Evolutionary conservation across 2,113 vertebrate genomes (phyloP), one percentile per base, ranked within the genome.

Genomic region (Chlorodrepanis virens): DNA sequence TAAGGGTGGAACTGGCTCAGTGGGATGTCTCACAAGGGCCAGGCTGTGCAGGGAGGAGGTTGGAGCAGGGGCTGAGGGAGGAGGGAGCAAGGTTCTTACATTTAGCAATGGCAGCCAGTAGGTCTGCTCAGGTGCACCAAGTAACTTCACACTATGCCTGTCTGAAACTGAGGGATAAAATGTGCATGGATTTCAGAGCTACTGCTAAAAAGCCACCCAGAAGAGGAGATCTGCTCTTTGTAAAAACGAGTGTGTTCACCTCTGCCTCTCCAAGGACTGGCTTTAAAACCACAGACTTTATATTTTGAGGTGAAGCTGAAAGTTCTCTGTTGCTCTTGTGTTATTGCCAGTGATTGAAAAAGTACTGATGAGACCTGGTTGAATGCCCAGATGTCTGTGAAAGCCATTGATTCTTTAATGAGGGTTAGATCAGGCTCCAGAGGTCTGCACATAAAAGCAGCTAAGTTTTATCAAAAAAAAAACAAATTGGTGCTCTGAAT

Each of bases 141-240:
- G 9, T 1, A 39, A 15, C 39, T 35, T 33, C 42, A 5, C 14
- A 3, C 31, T 6, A 2, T 9, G 21, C 29, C 57, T 4, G 0
- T 7, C n/a, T 18, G 25, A 74, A 89, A 17, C 6, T 19, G 4
- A 35, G 47, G 40, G 47, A 15, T 54, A 37, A 61, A 64, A 37
- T 33, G 11, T 4, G 1, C 14, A 0, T 5, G 47, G 31, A 22
- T 49, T 61, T 53, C 6, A 9, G 72, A 83, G 40, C 53, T 65
- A 10, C 50, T 74, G 39, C 28, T 71, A 4, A 72, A 89, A 68
- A 70, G 6, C 35, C 53, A 57, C 33, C 31, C 20, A 6, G 20
- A 29, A 24, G 57, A 64, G 33, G 29, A 49, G 72, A 9, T 31
- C 17, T 79, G 19, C 49, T 53, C 10, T 33, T 60, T 42, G 20